Base-by-base conservation (phyloP, 1,140 invertebrate genomes). In the Bicyclus anynana region DNA sequence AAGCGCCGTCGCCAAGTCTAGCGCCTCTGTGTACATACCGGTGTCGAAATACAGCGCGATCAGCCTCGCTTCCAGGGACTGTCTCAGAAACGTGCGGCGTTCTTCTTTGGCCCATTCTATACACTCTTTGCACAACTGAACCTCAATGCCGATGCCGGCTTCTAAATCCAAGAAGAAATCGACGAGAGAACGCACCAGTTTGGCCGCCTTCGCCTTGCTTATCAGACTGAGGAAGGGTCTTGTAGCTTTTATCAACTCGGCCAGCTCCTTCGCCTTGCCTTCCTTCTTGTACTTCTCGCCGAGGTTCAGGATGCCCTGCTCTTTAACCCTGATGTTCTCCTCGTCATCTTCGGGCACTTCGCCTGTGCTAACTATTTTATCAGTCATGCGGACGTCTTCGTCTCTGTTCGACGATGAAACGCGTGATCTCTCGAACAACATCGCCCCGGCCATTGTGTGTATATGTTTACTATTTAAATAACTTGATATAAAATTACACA, bases 41-140 rank as follows among this genome's bases (percentile, higher is more conserved):
- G 96, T 98, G 78, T 99, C 97, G 87, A 97, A 98, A 83, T 97
- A 99, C 10, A 99, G 90, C 7, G 97, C 96, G 74, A 99, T 95
- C 16, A 99, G 90, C 72, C 97, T 91, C 0, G 97, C 95, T 89
- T 99, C 97, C 62, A 99, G 87, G 6, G 97, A 97, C 87, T 99
- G 99, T 72, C 99, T 91, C 17, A 99, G 90, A 89, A 99, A 99
- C 14, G 97, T 99, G 65, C 98, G 93, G 59, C 97, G 95, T 80
- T 99, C 98, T 83, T 97, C 94, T 85, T 98, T 98, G 14, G 99
- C 98, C 98, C 98, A 99, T 90, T 98, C 96, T 90, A 99, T 99
- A 89, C 98, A 99, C 90, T 99, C 98, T 90, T 97, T 95, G 80
- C 94, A 96, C 33, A 97, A 89, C 84, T 97, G 95, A 26, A 95